Percentiles rank a stretch among this genome's conserved stretches.
phyloP scores from a whole-genome alignment of 2,797 vertebrate genomes.

The Lagorchestes hirsutus region DNA sequence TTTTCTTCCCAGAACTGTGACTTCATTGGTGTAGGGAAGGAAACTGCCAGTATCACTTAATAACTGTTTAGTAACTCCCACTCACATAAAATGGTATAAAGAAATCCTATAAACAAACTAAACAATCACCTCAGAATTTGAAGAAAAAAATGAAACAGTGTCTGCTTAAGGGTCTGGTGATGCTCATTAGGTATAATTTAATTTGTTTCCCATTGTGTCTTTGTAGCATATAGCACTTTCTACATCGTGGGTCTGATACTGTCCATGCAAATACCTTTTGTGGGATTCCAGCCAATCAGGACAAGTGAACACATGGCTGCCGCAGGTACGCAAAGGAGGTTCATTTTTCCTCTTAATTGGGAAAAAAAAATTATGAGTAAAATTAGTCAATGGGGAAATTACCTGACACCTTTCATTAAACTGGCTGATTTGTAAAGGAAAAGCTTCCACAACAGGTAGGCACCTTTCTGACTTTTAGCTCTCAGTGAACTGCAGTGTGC shows the following conservation, averaged over 20 bases:
- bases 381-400: neutral
- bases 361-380: neutral
- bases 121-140: constrained; percentile 38
- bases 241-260: constrained; percentile 97
- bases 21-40: neutral
- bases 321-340: constrained; percentile 89
- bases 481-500: no score
- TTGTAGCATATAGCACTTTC: constrained; percentile 97
- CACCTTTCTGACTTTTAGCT: no score
- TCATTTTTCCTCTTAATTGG: neutral
- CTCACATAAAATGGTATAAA: constrained; percentile 4
- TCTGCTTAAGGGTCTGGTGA: constrained; percentile 31
- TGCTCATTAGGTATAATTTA: constrained; percentile 63
- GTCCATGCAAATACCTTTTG: constrained; percentile 99
- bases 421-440: neutral
- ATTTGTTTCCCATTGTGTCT: constrained; percentile 75
- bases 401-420: neutral
- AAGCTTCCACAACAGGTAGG: neutral
- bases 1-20: neutral
- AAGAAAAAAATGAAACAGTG: constrained; percentile 8
- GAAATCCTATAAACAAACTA: constrained; percentile 48
- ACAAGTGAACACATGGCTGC: constrained; percentile 99
- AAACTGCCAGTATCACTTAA: neutral
- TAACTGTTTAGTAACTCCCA: neutral
- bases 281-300: constrained; percentile 99